Conservation (phyloP, 1,140 invertebrate genomes). For the Hycleus phaleratus region DNA sequence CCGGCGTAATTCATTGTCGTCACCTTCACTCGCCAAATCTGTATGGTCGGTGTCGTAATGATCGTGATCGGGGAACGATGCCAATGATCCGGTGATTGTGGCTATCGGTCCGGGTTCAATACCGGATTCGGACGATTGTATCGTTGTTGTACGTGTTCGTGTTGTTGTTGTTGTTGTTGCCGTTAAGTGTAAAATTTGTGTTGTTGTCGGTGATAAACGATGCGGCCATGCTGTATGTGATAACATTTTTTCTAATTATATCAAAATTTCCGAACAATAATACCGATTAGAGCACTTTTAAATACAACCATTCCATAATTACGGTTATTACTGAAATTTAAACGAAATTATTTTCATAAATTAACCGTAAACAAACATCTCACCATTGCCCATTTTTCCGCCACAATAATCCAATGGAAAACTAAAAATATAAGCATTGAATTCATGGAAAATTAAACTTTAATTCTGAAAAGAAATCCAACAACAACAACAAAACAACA, state of each 20-base stretch:
- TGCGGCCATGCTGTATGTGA: slow-evolving; percentile 39
- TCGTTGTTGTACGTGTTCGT: slow-evolving; percentile 28
- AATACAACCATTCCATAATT: too few relatives aligned
- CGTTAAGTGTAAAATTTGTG: slow-evolving; percentile 18
- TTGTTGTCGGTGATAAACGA: slow-evolving; percentile 35
- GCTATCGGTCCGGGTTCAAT: slow-evolving; percentile 54
- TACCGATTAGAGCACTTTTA: too few relatives aligned
- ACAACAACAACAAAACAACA: too few relatives aligned
- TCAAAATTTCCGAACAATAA: too few relatives aligned
- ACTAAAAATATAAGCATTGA: too few relatives aligned
- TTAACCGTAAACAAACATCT: too few relatives aligned
- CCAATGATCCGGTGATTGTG: slow-evolving; percentile 57
- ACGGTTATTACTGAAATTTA: too few relatives aligned
- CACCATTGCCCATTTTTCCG: too few relatives aligned
- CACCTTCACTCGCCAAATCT: slow-evolving; percentile 64
- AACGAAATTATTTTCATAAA: too few relatives aligned
- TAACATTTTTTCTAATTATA: slow-evolving; percentile 25
- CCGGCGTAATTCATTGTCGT: slow-evolving; percentile 65
- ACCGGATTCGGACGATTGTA: slow-evolving; percentile 41
- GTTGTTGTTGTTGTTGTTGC: slow-evolving; percentile 7
- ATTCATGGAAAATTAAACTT: too few relatives aligned
- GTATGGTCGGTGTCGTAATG: slow-evolving; percentile 71
- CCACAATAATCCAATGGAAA: too few relatives aligned
- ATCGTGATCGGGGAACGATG: slow-evolving; percentile 50
- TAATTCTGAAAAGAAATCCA: too few relatives aligned